Percentiles rank a stretch among this genome's conserved stretches.
phyloP scores from a whole-genome alignment of 2,113 vertebrate genomes.

The Dolichotis patagonum region DNA sequence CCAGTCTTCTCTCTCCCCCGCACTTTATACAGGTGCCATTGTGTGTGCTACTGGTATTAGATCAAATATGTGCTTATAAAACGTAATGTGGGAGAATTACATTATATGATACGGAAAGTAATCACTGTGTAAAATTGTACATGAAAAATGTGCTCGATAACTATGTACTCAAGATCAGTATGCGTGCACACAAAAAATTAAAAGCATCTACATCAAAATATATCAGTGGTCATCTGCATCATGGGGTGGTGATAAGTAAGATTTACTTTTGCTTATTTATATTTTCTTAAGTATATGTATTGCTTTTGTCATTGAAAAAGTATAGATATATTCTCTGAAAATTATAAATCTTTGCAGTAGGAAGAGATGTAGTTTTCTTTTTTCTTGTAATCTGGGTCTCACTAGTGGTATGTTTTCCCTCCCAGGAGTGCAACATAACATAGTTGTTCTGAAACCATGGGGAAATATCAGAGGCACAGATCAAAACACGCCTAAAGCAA shows the following conservation, averaged over 20 bases:
- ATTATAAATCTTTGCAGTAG: not conserved
- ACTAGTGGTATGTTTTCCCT: not conserved
- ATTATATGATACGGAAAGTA: not conserved
- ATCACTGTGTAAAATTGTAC: not conserved
- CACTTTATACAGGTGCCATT: not conserved
- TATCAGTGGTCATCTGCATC: not conserved
- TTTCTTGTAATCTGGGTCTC: not conserved
- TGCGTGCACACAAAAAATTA: not conserved
- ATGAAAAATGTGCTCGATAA: not conserved
- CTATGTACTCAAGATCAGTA: not conserved
- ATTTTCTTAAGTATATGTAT: conserved; percentile 2
- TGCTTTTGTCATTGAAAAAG: not conserved
- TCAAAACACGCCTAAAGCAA: not conserved
- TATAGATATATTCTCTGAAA: not conserved
- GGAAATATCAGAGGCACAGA: not conserved
- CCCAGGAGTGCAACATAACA: not conserved
- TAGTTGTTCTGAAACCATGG: not conserved
- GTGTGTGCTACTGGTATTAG: not conserved
- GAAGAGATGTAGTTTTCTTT: not conserved
- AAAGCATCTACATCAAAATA: not conserved
- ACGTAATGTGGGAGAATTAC: not conserved
- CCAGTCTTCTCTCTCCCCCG: not conserved
- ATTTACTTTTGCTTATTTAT: not conserved
- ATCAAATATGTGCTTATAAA: not conserved
- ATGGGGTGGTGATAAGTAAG: not conserved